phyloP scores from a whole-genome alignment of 2,888 invertebrate genomes.

The Eucriotettix oculatus region DNA sequence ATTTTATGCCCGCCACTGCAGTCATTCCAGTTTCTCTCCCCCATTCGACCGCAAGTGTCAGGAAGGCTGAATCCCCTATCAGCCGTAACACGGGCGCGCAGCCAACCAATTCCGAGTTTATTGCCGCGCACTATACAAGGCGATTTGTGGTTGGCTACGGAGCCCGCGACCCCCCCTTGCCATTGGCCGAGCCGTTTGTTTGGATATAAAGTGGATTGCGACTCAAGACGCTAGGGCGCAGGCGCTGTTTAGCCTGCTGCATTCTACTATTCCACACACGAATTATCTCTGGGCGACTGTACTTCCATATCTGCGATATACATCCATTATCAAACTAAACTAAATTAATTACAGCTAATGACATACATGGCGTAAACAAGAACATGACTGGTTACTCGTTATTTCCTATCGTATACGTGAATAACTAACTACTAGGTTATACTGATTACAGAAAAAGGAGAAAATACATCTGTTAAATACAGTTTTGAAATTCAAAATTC shows the following conservation, averaged over 20 bases:
- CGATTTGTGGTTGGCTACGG: conserved; percentile 12
- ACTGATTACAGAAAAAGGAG: too few relatives aligned
- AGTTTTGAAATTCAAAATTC: too few relatives aligned
- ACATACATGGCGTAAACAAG: too few relatives aligned
- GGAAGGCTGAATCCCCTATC: conserved; percentile 11
- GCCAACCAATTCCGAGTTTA: conserved; percentile 14
- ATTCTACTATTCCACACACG: background rate
- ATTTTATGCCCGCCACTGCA: background rate
- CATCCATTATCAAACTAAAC: too few relatives aligned
- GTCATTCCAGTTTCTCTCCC: conserved; percentile 3
- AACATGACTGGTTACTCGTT: too few relatives aligned
- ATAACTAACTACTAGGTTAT: too few relatives aligned
- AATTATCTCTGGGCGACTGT: background rate
- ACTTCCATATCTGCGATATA: too few relatives aligned
- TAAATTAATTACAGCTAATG: too few relatives aligned
- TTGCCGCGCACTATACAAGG: conserved; percentile 7
- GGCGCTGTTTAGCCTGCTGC: background rate
- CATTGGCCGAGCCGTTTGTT: background rate
- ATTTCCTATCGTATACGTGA: too few relatives aligned
- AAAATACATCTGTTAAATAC: too few relatives aligned
- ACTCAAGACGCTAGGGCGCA: background rate
- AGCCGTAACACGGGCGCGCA: conserved; percentile 10
- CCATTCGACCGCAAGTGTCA: conserved; percentile 10
- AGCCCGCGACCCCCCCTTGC: background rate
- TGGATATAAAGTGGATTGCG: background rate